These are phyloP conservation scores for Pseudorectes ferrugineus DNA, from an alignment of 2,113 vertebrate species.

Conservation along the genomic window DNA sequence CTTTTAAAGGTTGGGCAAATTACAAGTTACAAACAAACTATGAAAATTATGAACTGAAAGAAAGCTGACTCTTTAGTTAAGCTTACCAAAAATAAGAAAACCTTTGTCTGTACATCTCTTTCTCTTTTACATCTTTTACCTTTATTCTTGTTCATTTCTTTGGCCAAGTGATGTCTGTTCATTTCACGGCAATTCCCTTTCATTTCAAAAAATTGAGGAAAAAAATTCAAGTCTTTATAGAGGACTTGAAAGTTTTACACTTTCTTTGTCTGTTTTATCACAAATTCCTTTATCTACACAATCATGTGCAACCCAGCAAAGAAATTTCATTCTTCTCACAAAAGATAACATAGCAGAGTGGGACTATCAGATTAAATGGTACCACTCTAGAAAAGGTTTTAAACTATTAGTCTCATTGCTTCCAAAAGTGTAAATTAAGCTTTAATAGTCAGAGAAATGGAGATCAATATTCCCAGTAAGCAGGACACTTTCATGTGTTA, in stretches of 20 bases:
- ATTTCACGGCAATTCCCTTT: not conserved
- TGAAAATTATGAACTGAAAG: not conserved
- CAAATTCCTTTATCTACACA: not conserved
- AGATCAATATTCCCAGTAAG: not conserved
- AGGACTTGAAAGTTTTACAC: too few species aligned
- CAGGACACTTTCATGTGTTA: conserved; percentile 48
- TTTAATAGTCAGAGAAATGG: conserved; percentile 55
- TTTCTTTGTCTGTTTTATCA: not conserved
- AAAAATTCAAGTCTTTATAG: not conserved
- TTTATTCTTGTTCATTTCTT: not conserved
- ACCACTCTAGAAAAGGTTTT: conserved; percentile 46
- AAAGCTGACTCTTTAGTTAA: not conserved
- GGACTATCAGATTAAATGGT: conserved; percentile 31
- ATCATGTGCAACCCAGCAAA: conserved; percentile 29
- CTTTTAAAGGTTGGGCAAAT: not conserved
- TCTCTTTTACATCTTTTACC: not conserved
- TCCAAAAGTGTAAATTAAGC: conserved; percentile 55
- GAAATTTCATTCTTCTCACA: not conserved
- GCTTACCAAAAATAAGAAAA: not conserved
- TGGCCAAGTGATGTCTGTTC: not conserved
- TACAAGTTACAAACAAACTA: not conserved
- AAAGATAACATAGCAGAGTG: conserved; percentile 16
- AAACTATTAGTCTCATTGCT: conserved; percentile 6
- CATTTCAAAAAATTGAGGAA: not conserved
- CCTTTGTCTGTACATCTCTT: not conserved